Base-by-base conservation (phyloP, 2,797 vertebrate species). In the Ciconia nigra region DNA sequence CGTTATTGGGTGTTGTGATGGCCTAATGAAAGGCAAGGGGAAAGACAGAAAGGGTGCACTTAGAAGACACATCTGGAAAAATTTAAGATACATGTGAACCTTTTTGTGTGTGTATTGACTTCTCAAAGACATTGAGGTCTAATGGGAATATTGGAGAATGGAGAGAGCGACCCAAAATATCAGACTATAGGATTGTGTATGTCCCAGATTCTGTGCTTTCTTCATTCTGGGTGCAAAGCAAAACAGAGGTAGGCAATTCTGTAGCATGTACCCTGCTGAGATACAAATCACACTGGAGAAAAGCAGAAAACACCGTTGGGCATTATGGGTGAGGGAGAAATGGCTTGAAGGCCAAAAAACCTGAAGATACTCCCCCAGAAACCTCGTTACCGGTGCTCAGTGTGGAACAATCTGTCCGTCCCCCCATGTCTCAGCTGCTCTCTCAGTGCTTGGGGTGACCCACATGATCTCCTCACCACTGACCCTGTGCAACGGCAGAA, bases 81-180 rank as follows among this genome's bases (percentile, higher is more conserved):
- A 82, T 2, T 8, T 57, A 63, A 69, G 41, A 31, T 11, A 29
- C 4, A 2, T 17, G 8, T 66, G 55, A 66, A 69, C 1, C 0
- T 61, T 58, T 80, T 26, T 47, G 4, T 26, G 4, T 35, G 16
- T 58, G 7, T 44, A 59, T 31, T 47, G 41, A 15, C 19, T 81
- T 81, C 33, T 70, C 31, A 70, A 71, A 70, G 35, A 81, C 14
- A 25, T 25, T 42, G 35, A 15, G 7, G 29, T 83, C 42, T 59
- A 83, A 55, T 39, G 26, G 26, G 69, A 81, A 66, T 78, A 54
- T 13, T 46, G 65, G 15, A 80, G 67, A 87, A 72, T 7, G 24
- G 54, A 67, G 67, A 61, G 14, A 83, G 18, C 0, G 4, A 46
- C 25, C 33, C n/a, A n/a, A 49, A 85, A 51, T n/a, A 63, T 49